Percentiles rank a stretch among this genome's conserved stretches.
phyloP scores from a whole-genome alignment of 2,113 vertebrate species.

The Hippocampus guttulatus region DNA sequence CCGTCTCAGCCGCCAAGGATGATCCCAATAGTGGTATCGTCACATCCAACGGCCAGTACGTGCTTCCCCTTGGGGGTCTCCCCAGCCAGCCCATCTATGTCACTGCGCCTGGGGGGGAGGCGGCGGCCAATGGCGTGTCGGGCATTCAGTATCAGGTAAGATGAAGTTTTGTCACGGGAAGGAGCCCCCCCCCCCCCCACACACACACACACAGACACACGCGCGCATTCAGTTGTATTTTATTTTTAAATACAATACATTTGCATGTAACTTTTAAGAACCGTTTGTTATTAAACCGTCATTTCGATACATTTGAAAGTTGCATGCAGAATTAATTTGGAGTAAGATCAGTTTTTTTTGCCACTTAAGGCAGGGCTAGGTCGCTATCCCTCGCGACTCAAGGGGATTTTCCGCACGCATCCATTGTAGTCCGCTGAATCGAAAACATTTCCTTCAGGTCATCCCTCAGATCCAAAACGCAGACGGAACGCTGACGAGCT shows the following conservation, averaged over 20 bases:
- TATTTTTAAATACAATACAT: too few relatives aligned
- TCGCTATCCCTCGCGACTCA: background rate
- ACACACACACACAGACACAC: too few relatives aligned
- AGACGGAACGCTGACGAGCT: constrained; percentile 86
- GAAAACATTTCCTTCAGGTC: constrained; percentile 71
- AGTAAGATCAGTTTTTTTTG: too few relatives aligned
- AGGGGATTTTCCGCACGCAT: background rate
- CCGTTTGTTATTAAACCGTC: too few relatives aligned
- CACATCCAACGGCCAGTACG: constrained; percentile 93
- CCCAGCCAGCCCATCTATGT: constrained; percentile 96
- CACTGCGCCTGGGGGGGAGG: constrained; percentile 84
- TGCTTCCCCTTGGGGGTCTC: constrained; percentile 93
- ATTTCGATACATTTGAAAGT: too few relatives aligned
- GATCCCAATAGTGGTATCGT: constrained; percentile 88
- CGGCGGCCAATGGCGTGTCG: constrained; percentile 86
- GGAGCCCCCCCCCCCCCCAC: too few relatives aligned
- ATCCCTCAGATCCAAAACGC: constrained; percentile 96
- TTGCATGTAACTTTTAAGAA: too few relatives aligned
- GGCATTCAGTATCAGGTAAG: constrained; percentile 85
- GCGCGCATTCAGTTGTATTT: too few relatives aligned
- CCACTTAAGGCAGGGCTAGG: background rate
- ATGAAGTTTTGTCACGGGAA: background rate
- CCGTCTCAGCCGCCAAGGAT: constrained; percentile 86
- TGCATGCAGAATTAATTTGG: too few relatives aligned
- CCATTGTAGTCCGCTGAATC: background rate